Conservation (phyloP, 2,797 vertebrate species). For the Eidolon dupreanum region DNA sequence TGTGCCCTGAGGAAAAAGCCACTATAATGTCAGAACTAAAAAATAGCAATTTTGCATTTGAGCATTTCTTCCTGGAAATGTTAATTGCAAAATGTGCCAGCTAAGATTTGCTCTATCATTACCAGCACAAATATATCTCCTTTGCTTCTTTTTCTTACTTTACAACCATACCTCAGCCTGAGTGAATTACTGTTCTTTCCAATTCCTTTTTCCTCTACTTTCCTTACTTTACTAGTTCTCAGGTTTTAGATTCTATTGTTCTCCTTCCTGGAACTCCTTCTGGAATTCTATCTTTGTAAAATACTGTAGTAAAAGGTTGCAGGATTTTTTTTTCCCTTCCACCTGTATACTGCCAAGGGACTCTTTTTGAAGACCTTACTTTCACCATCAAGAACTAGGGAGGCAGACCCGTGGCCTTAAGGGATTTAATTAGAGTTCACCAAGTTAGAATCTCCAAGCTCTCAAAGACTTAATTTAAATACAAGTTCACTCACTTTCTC, state of each 20-base stretch:
- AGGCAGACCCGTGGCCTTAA: constrained; percentile 87
- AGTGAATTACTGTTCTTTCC: constrained; percentile 70
- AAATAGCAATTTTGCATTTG: constrained; percentile 48
- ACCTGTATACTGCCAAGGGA: constrained; percentile 86
- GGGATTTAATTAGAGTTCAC: constrained; percentile 91
- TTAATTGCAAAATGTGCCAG: constrained; percentile 71
- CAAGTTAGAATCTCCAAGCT: constrained; percentile 86
- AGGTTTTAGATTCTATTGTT: constrained; percentile 82
- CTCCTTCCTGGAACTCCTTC: constrained; percentile 81
- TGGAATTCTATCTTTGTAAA: constrained; percentile 86
- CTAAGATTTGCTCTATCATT: constrained; percentile 57
- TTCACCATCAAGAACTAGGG: constrained; percentile 85
- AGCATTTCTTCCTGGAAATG: constrained; percentile 63
- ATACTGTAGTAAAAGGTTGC: constrained; percentile 77
- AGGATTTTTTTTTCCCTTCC: constrained; percentile 71
- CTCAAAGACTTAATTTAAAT: constrained; percentile 89
- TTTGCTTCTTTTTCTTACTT: constrained; percentile 49
- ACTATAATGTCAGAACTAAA: constrained; percentile 57
- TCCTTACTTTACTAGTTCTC: constrained; percentile 69
- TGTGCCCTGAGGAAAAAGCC: constrained; percentile 29
- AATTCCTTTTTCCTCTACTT: constrained; percentile 66
- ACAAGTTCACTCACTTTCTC: constrained; percentile 87
- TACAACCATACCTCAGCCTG: constrained; percentile 9
- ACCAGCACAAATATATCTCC: not conserved
- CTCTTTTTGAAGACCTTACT: constrained; percentile 88